A percentile compares a stretch with the other conserved stretches of the same genome.
Evolutionary conservation across 2,797 vertebrate genomes (phyloP).

Genomic region (Chaetophractus vellerosus): DNA sequence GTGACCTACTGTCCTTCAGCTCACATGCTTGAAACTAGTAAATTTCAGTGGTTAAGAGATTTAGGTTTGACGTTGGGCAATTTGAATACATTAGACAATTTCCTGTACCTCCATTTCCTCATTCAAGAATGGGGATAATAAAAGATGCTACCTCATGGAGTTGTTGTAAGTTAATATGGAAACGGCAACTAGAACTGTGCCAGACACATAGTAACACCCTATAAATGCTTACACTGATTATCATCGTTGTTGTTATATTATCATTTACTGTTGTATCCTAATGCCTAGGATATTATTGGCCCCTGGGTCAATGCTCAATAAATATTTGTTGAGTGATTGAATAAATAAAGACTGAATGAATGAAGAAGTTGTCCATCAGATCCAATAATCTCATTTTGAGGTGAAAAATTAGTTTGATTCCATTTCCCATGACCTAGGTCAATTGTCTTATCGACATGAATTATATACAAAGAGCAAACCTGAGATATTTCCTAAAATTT

Average conservation of each 20-base stretch:
- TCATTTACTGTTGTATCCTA: neutral
- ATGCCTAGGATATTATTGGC: neutral
- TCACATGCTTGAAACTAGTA: neutral
- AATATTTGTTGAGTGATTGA: neutral
- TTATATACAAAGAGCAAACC: neutral
- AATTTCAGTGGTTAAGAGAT: neutral
- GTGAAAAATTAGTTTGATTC: constrained; percentile 36
- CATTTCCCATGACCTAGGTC: constrained; percentile 13
- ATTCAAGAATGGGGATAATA: neutral
- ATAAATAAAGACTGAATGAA: neutral
- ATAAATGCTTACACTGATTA: neutral
- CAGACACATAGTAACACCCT: neutral
- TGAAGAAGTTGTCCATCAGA: neutral
- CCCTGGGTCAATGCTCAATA: neutral
- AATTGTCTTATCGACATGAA: neutral
- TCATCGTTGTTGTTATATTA: neutral
- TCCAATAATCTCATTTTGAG: constrained; percentile 32
- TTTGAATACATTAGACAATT: neutral
- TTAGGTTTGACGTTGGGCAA: neutral
- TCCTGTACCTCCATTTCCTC: neutral
- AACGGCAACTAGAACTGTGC: neutral
- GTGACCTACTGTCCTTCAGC: neutral
- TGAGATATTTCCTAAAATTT: constrained; percentile 19
- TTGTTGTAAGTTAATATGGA: neutral
- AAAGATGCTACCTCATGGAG: neutral